Evolutionary conservation across 2,888 invertebrate genomes (phyloP).

Genomic region (Petrolisthes cinctipes): DNA sequence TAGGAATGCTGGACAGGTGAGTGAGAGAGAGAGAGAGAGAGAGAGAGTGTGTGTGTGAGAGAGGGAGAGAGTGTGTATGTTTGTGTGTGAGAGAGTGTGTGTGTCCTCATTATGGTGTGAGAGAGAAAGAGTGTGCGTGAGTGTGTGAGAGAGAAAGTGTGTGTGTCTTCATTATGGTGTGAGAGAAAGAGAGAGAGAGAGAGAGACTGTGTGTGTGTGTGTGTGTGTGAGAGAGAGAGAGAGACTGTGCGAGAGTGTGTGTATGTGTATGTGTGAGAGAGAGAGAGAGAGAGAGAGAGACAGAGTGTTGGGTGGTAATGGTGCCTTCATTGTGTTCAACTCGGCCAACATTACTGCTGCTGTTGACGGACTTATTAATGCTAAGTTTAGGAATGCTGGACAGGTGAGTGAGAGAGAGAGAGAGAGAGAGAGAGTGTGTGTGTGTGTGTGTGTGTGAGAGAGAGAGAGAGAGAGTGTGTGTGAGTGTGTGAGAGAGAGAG

Average conservation of each 20-base stretch:
- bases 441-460: not conserved
- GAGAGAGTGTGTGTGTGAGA: not conserved
- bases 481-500: not conserved
- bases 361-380: conserved; percentile 85
- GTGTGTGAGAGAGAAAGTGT: too few species aligned
- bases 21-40: not conserved
- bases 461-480: not conserved
- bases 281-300: too few species aligned
- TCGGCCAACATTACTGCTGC: conserved; percentile 90
- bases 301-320: conserved; percentile 98
- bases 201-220: not conserved
- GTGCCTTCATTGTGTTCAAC: conserved; percentile 96
- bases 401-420: conserved; percentile 69
- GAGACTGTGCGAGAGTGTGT: not conserved
- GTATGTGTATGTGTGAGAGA: too few species aligned
- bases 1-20: conserved; percentile 86
- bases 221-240: not conserved
- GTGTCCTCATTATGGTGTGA: too few species aligned
- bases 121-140: not conserved
- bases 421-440: not conserved
- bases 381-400: conserved; percentile 96
- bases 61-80: not conserved
- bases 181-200: not conserved
- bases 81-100: too few species aligned
- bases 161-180: too few species aligned